Base-by-base conservation (phyloP, 2,113 vertebrate species). In the Morone chrysops region DNA sequence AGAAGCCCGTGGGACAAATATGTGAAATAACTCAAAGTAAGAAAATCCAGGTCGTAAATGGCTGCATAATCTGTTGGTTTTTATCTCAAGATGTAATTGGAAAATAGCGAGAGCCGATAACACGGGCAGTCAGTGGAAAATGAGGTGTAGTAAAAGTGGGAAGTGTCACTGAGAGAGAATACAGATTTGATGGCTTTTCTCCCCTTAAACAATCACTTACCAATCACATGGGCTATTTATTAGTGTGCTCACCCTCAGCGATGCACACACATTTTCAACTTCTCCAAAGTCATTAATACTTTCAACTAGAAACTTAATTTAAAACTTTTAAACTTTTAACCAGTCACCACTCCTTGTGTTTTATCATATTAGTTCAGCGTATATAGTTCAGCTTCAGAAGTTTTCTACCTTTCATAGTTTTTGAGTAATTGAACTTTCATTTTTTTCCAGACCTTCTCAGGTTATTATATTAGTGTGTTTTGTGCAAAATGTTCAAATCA, bases 111-210 rank as follows among this genome's bases (percentile, higher is more conserved):
- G 54, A 47, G 40, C 8, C 12, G 57, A 75, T 82, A 75, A 66
- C 7, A 66, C 0, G 4, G 45, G 50, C 75, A 75, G 70, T 70
- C 57, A 40, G 84, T 61, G 66, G 70, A 66, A 70, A 75, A 86
- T 75, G 63, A 75, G 65, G 31, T 18, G 40, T 25, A 31, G 18
- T 77, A 60, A 59, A 74, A 57, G 45, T 16, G 6, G 18, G 36
- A 78, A 54, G 69, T 48, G 66, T 45, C 43, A 25, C 61, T 47
- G 51, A 40, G 22, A 6, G 68, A 67, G 78, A 73, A 68, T 20
- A 56, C 53, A 50, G 61, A 61, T 59, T 36, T 74, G 18, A 82
- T 51, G 74, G 48, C 36, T 82, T 63, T 45, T 68, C 31, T 86
- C 74, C 57, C 75, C 63, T 78, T 31, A 63, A 77, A 72, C 61